Evolutionary conservation across 2,888 invertebrate genomes (phyloP).

Genomic region (Torymus auratus): DNA sequence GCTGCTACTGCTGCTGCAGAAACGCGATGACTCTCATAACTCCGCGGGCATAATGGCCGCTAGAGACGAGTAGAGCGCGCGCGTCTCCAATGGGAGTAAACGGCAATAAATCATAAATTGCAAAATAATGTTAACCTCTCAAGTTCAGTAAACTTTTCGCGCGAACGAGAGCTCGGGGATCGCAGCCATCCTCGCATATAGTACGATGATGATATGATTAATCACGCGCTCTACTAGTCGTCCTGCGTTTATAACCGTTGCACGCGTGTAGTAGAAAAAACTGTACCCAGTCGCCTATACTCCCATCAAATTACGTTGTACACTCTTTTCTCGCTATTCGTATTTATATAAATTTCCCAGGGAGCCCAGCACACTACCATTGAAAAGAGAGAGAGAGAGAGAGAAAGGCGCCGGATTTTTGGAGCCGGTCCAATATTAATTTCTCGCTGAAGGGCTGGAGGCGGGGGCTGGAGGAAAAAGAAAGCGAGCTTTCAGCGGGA

Average conservation of each 20-base stretch:
- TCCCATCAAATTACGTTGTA: too few species aligned
- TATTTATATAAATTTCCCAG: too few species aligned
- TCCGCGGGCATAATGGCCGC: background rate
- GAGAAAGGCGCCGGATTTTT: background rate
- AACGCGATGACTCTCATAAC: slow-evolving; percentile 37
- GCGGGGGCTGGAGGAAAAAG: background rate
- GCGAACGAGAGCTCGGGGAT: background rate
- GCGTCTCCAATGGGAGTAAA: slow-evolving; percentile 5
- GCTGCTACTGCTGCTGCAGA: background rate
- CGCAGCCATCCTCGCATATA: too few species aligned
- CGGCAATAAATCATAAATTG: slow-evolving; percentile 20
- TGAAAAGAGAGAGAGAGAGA: background rate
- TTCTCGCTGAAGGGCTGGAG: background rate
- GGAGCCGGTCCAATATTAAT: slow-evolving; percentile 34
- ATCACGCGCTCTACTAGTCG: too few species aligned
- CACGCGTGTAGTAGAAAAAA: too few species aligned
- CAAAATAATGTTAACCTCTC: background rate
- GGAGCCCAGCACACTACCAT: background rate
- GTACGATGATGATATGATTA: too few species aligned
- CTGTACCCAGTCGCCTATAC: too few species aligned
- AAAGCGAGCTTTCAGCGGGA: slow-evolving; percentile 9
- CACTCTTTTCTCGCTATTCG: too few species aligned
- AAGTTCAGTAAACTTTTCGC: background rate
- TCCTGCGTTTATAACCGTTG: too few species aligned
- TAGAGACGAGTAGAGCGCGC: background rate